Conservation (phyloP, 2,888 invertebrate species). For the Steromphala cineraria region DNA sequence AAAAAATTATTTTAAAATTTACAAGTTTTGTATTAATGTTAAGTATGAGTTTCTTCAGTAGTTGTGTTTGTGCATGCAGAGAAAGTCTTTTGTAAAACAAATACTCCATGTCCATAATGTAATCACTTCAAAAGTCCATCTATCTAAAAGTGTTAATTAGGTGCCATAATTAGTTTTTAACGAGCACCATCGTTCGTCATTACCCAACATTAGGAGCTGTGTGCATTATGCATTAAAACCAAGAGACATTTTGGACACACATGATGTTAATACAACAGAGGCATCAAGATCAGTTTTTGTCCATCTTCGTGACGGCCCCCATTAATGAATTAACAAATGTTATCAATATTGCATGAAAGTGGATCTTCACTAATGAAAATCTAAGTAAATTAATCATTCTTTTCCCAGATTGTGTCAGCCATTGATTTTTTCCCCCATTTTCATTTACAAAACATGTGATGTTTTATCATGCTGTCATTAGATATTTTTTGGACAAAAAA, state of each 20-base stretch:
- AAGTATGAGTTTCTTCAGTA: too few relatives aligned
- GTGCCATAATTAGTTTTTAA: too few relatives aligned
- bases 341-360: conserved; percentile 1
- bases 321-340: conserved; percentile 5
- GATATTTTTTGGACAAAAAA: background rate
- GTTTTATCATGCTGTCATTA: background rate
- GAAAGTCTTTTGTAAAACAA: too few relatives aligned
- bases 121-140: too few relatives aligned
- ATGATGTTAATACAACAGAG: background rate
- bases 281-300: background rate
- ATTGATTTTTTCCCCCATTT: background rate
- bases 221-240: background rate
- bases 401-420: background rate
- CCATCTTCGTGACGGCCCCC: background rate
- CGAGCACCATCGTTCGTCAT: too few relatives aligned
- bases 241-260: background rate
- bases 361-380: background rate
- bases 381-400: background rate
- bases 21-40: too few relatives aligned
- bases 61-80: too few relatives aligned
- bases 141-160: too few relatives aligned
- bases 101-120: too few relatives aligned
- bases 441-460: background rate
- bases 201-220: background rate
- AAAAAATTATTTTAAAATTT: too few relatives aligned